Evolutionary conservation across 2,888 invertebrate species (phyloP), one percentile per base, ranked within the genome.

Genomic region (Leucophenga montana): DNA sequence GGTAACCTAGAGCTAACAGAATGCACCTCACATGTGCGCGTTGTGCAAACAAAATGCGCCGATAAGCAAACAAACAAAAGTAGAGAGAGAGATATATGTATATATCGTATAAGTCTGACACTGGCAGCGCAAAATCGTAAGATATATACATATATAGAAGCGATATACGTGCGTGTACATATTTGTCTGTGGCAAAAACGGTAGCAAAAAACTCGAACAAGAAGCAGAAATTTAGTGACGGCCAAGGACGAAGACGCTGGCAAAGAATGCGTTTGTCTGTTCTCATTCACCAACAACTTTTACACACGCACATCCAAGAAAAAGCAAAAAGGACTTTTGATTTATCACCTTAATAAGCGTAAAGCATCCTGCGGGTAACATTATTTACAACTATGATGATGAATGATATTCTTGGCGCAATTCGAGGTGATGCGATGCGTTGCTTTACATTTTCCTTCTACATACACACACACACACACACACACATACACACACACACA

Each of bases 341-440:
- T 82, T 82, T 85, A 82, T 82, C 84, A 80, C 85, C 85, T 77
- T 82, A 83, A 85, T 82, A 82, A 84, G 77, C 85, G 77, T 72
- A 77, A 79, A 73, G 79, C 78, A 80, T 84, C 83, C 77, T 83
- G 77, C 75, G 82, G 84, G 82, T 75, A 83, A 83, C 82, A 84
- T 82, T 82, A 84, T 82, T 82, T 85, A 84, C 85, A 84, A 82
- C 84, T 83, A 83, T 73, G 79, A 84, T 82, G 83, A 84, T 84
- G 85, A 83, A 82, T 84, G 85, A 82, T 81, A 72, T 53, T 31
- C 50, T 22, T 20, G 16, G 20, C 48, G 20, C 61, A 2, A 18
- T 18, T 50, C 11, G 39, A 39, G 39, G 39, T 39, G 39, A 39
- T 39, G 39, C 39, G 27, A 3, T 27, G 39, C 39, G 39, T 11